A percentile compares a stretch with the other conserved stretches of the same genome.
These are phyloP conservation scores for Euwallacea fornicatus DNA, from an alignment of 1,140 invertebrate genomes.

Conservation along the genomic window DNA sequence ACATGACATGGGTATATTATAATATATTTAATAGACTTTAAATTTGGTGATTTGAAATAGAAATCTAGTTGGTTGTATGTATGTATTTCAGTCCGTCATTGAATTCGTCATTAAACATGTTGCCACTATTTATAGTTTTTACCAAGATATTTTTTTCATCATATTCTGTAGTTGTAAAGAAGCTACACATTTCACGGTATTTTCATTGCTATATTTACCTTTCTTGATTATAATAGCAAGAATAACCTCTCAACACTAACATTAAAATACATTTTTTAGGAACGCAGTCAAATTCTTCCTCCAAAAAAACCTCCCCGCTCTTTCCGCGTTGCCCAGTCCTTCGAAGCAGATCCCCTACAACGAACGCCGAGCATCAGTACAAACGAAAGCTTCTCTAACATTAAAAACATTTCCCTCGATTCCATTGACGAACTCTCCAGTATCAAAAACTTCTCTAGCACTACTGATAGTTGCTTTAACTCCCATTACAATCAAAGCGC, in stretches of 20 bases:
- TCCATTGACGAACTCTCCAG: constrained; percentile 51
- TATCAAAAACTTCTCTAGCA: constrained; percentile 46
- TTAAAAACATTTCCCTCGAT: constrained; percentile 51
- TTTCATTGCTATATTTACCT: background rate
- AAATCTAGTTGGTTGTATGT: too few species aligned
- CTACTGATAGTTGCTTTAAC: constrained; percentile 50
- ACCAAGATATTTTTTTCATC: too few species aligned
- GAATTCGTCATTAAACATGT: too few species aligned
- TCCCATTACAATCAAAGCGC: constrained; percentile 49
- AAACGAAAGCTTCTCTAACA: constrained; percentile 51
- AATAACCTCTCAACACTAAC: too few species aligned
- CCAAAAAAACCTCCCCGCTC: constrained; percentile 53
- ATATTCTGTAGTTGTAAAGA: too few species aligned
- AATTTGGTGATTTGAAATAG: too few species aligned
- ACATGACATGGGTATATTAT: too few species aligned
- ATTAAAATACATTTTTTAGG: constrained; percentile 16
- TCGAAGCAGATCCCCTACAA: constrained; percentile 36
- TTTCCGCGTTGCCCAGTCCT: constrained; percentile 46
- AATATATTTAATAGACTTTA: too few species aligned
- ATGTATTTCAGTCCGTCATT: too few species aligned
- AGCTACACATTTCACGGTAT: too few species aligned
- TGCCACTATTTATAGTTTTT: too few species aligned
- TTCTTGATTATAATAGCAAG: background rate
- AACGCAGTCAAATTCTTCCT: constrained; percentile 36
- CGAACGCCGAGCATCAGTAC: constrained; percentile 46